Evolutionary conservation across 1,140 invertebrate genomes (phyloP).

Genomic region (Zaprionus nigranus): DNA sequence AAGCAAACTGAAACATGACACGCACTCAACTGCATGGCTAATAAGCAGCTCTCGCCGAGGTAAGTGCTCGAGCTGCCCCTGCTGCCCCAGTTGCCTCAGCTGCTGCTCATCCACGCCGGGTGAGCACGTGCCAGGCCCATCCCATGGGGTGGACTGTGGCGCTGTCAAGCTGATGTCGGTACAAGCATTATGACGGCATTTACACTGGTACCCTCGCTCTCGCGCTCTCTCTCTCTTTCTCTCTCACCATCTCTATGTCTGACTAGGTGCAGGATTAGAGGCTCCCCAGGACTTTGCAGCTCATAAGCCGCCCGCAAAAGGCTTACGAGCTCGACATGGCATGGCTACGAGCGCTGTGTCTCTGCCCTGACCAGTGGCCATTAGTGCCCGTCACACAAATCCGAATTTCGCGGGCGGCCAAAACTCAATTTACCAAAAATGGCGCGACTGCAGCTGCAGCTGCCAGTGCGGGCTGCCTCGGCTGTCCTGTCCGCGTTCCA

Average conservation of each 20-base stretch:
- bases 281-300: slow-evolving; percentile 48
- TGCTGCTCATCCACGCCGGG: slow-evolving; percentile 11
- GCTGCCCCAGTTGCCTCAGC: neutral
- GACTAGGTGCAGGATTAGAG: slow-evolving; percentile 58
- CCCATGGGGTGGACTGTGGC: neutral
- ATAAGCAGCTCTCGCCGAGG: slow-evolving; percentile 27
- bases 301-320: slow-evolving; percentile 40
- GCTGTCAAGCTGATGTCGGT: slow-evolving; percentile 72
- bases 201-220: slow-evolving; percentile 33
- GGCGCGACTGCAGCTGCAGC: slow-evolving; percentile 39
- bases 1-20: slow-evolving; percentile 71
- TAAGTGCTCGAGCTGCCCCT: neutral
- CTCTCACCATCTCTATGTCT: neutral
- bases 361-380: slow-evolving; percentile 34
- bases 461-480: neutral
- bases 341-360: neutral
- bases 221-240: neutral
- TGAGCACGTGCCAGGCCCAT: slow-evolving; percentile 42
- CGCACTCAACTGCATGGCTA: slow-evolving; percentile 57
- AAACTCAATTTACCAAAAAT: slow-evolving; percentile 70
- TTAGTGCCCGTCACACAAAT: slow-evolving; percentile 71
- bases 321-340: too few relatives aligned
- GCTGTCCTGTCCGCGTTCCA: slow-evolving; percentile 28
- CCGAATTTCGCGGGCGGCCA: slow-evolving; percentile 45
- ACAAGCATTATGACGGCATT: slow-evolving; percentile 78